Base-by-base conservation (phyloP, 2,888 invertebrate species). In the Leptinotarsa juncta region DNA sequence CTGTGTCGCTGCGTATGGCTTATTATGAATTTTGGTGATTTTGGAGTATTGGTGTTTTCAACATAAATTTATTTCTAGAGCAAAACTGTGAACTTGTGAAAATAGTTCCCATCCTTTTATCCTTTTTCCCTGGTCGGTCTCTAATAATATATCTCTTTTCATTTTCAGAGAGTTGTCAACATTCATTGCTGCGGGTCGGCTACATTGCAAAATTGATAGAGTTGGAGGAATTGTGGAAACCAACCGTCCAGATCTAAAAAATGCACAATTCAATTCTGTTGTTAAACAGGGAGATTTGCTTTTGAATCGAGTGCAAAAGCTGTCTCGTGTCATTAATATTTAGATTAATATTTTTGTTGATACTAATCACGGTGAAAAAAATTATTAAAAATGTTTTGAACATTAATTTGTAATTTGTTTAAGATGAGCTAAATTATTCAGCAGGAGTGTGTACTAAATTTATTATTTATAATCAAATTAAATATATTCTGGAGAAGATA, bases 301-400 rank as follows among this genome's bases (percentile, higher is more conserved):
- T 14, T 92, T 99, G 77, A 99, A 99, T 88, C 93, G 99, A 85
- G 97, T 99, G 83, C 99, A 99, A 90, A 99, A 99, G 89, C 91
- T 99, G 75, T 98, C 98, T 82, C 94, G 99, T 87, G 99, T 99
- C 82, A 99, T 99, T 88, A 99, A 99, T 90, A 99, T 99, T 90
- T 96, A 42, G 10, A 3, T 10, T 32, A 32, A 32, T 42, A 42
- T 42, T 42, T 42, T 42, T 42, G 32, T 42, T 42, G 10, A 42
- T 42, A 42, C 42, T 42, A 42, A 42, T 32, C 32, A 32, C 32
- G 7, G 32, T 7, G 7, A 32, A 32, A 32, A 32, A 32, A 32
- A 10, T 10, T 32, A 42, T 42, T 10, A 42, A 42, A 42, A 2
- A 42, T 10, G 7, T 7, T 7, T 32, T 32, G 10, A 42, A 42